Evolutionary conservation across 1,140 invertebrate genomes (phyloP).

Genomic region (Drosophila tsacasi): DNA sequence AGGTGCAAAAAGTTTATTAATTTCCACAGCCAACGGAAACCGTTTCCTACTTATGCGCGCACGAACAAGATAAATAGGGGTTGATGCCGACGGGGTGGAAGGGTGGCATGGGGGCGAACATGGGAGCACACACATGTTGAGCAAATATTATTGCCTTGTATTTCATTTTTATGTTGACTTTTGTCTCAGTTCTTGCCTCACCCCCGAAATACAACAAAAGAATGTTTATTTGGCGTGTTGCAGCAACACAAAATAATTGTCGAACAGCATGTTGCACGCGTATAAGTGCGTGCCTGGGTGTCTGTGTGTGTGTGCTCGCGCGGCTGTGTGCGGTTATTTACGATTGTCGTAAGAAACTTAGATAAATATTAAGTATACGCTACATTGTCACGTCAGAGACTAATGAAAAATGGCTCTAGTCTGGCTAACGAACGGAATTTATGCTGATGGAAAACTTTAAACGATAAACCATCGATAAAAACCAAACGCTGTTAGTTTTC

Average conservation of each 20-base stretch:
- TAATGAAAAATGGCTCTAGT: constrained; percentile 41
- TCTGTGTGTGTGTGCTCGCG: constrained; percentile 16
- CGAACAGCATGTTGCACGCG: constrained; percentile 76
- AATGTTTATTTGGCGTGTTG: constrained; percentile 81
- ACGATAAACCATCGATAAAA: constrained; percentile 49
- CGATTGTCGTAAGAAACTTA: constrained; percentile 64
- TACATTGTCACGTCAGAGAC: constrained; percentile 46
- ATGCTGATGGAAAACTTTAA: constrained; percentile 63
- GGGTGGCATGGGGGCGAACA: neutral
- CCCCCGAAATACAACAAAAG: constrained; percentile 24
- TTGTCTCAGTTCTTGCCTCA: constrained; percentile 42
- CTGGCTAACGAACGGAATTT: constrained; percentile 32
- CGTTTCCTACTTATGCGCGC: constrained; percentile 65
- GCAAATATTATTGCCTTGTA: constrained; percentile 77
- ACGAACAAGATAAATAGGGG: constrained; percentile 27
- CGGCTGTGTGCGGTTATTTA: constrained; percentile 61
- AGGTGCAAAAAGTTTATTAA: constrained; percentile 43
- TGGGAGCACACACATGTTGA: constrained; percentile 60
- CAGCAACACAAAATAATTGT: constrained; percentile 82
- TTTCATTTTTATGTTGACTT: constrained; percentile 82
- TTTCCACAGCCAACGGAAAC: constrained; percentile 33
- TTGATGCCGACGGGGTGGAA: neutral
- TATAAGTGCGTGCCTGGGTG: constrained; percentile 18
- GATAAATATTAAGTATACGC: constrained; percentile 54
- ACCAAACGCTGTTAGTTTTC: constrained; percentile 35